Conservation (phyloP, 64 coral and sea anemone species). For the Dendronephthya gigantea region DNA sequence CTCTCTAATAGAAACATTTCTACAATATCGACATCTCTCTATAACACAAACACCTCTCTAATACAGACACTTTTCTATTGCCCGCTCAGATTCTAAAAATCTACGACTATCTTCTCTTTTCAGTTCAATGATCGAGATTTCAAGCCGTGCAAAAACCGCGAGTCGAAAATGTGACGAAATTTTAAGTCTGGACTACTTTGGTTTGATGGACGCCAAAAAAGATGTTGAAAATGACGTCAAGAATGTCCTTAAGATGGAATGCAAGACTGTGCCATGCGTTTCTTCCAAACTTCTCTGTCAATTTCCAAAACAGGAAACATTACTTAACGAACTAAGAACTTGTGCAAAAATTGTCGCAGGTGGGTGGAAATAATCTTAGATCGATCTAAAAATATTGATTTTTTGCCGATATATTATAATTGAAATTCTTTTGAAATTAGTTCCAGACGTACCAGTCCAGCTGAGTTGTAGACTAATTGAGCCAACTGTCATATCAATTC, state of each 20-base stretch:
- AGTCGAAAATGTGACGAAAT: slow-evolving; percentile 76
- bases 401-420: too few species aligned
- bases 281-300: slow-evolving; percentile 65
- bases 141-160: slow-evolving; percentile 69
- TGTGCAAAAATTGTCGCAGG: slow-evolving; percentile 86
- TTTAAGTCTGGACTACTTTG: slow-evolving; percentile 74
- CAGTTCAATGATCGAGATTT: slow-evolving; percentile 90
- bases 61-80: too few species aligned
- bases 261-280: slow-evolving; percentile 43
- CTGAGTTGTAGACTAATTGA: slow-evolving; percentile 46
- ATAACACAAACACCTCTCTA: too few species aligned
- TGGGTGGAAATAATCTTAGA: slow-evolving; percentile 12
- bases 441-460: slow-evolving; percentile 62
- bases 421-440: too few species aligned
- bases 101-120: neutral
- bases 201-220: slow-evolving; percentile 67
- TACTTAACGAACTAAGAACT: slow-evolving; percentile 51
- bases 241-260: slow-evolving; percentile 52
- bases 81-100: too few species aligned
- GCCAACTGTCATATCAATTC: slow-evolving; percentile 39
- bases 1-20: too few species aligned
- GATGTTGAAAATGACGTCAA: slow-evolving; percentile 77
- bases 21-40: too few species aligned
- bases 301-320: slow-evolving; percentile 82
- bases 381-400: neutral